A percentile compares a stretch with the other conserved stretches of the same genome.
phyloP scores from a whole-genome alignment of 1,140 invertebrate species.

The Anastatus disparis region DNA sequence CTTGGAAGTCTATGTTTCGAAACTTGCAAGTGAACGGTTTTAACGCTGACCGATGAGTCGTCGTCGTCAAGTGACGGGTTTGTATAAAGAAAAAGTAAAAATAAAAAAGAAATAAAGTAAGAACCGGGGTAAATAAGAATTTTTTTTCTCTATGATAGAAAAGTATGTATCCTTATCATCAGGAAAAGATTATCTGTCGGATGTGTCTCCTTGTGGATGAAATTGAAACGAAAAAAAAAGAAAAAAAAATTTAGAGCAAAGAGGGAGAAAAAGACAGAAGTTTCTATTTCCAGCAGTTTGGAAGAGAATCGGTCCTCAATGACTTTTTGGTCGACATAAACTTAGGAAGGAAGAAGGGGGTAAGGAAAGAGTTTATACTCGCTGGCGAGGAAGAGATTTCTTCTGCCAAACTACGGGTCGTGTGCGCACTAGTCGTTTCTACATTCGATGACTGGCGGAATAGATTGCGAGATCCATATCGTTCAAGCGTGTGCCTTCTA shows the following conservation, averaged over 20 bases:
- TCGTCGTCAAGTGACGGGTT: no score
- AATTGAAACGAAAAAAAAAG: slow-evolving; percentile 11
- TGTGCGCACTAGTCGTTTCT: background rate
- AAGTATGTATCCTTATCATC: slow-evolving; percentile 13
- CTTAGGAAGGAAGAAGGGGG: background rate
- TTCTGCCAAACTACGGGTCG: no score
- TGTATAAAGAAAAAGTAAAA: background rate
- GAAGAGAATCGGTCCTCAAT: slow-evolving; percentile 14
- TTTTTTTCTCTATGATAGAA: slow-evolving; percentile 19
- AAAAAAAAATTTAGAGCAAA: background rate
- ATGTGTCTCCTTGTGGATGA: background rate
- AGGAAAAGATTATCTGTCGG: slow-evolving; percentile 23
- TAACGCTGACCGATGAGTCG: background rate
- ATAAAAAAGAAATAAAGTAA: background rate
- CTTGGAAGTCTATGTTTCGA: slow-evolving; percentile 19
- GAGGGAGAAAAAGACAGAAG: background rate
- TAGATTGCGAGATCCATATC: slow-evolving; percentile 37
- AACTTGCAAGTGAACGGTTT: no score
- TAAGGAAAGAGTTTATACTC: slow-evolving; percentile 1
- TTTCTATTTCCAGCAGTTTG: slow-evolving; percentile 1
- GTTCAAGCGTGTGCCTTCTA: background rate
- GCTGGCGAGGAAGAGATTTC: slow-evolving; percentile 11
- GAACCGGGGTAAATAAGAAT: background rate
- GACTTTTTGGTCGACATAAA: slow-evolving; percentile 6
- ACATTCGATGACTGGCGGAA: slow-evolving; percentile 34